Base-by-base conservation (phyloP, 2,113 vertebrate species). In the Onychostoma macrolepis region DNA sequence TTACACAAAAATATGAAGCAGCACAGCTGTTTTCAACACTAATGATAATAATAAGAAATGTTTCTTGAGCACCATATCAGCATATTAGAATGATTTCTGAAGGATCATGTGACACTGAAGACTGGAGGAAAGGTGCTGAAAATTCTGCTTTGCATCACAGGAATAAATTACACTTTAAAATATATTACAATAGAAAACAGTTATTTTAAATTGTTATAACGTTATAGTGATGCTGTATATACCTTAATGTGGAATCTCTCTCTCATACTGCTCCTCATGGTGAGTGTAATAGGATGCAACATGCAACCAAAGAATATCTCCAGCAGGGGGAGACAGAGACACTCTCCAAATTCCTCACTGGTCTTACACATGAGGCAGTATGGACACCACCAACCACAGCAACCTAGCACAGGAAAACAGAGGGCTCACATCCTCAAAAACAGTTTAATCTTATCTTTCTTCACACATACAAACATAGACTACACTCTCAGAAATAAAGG, bases 311-410 rank as follows among this genome's bases (percentile, higher is more conserved):
- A 61, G 12, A 36, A 53, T 0, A 74, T 13, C 12, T 93, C 91
- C 90, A 93, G 74, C 75, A 94, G 84, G 19, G 93, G 93, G 78
- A 94, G 91, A 56, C 93, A 94, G 63, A 92, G 61, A 21, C 93
- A 91, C 80, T 94, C 93, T 43, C 91, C 92, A 63, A 92, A 91
- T 3, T 92, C 85, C 65, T 89, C 72, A 36, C 78, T 85, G 24
- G 92, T 91, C n/a, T 79, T 86, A 61, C 93, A 94, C 84, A 89
- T 89, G 80, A 93, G 87, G 38, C 90, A 92, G 0, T 86, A 92
- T 9, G 91, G 84, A 41, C 91, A 93, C 90, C 91, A 94, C 1
- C 91, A 87, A 1, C 91, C 93, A 69, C 87, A 89, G 76, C 93
- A 94, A 48, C 93, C 93, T 93, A 80, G 6, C 43, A 87, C 19